These are phyloP conservation scores for Dynastes grantii DNA, from an alignment of 2,888 invertebrate genomes.

Conservation along the genomic window DNA sequence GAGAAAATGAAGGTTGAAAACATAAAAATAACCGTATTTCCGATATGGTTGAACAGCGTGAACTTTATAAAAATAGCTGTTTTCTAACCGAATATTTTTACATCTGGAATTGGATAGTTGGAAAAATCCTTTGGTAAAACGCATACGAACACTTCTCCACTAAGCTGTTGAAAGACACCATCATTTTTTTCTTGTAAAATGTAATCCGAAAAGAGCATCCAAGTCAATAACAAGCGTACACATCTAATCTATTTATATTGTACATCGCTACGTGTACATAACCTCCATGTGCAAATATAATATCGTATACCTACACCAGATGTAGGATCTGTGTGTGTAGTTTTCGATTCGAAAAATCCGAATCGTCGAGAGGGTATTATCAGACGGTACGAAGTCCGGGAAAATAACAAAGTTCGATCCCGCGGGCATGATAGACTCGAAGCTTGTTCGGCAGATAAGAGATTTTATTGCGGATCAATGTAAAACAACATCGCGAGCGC, in stretches of 20 bases:
- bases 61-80: too few relatives aligned
- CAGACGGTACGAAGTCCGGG: constrained; percentile 6
- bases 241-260: neutral
- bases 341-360: neutral
- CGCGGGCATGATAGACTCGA: constrained; percentile 30
- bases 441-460: constrained; percentile 18
- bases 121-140: too few relatives aligned
- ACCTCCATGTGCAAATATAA: neutral
- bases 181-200: too few relatives aligned
- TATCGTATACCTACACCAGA: neutral
- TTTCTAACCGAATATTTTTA: too few relatives aligned
- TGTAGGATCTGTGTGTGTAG: neutral
- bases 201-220: neutral
- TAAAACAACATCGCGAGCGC: constrained; percentile 24
- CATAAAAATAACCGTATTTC: too few relatives aligned
- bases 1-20: too few relatives aligned
- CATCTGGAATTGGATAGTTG: too few relatives aligned
- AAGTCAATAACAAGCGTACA: neutral
- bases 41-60: too few relatives aligned
- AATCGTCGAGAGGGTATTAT: constrained; percentile 16
- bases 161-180: too few relatives aligned
- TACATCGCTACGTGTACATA: neutral
- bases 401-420: constrained; percentile 33
- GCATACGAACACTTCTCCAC: too few relatives aligned
- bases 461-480: constrained; percentile 37